These are phyloP conservation scores for Hemibagrus wyckioides DNA, from an alignment of 2,113 vertebrate genomes.

Conservation along the genomic window DNA sequence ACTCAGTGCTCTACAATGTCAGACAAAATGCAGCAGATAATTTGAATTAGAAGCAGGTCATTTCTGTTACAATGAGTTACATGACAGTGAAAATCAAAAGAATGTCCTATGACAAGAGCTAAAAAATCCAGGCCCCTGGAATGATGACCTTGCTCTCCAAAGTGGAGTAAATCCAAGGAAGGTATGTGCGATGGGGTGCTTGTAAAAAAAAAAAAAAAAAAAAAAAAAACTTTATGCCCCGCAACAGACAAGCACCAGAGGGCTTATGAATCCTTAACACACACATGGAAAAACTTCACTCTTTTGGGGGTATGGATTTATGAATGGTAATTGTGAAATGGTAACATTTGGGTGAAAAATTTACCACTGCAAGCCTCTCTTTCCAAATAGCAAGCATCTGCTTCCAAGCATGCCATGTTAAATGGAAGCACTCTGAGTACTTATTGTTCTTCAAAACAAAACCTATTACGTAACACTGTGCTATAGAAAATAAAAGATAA, in stretches of 20 bases:
- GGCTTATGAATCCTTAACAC: slow-evolving; percentile 1
- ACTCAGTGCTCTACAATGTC: neutral
- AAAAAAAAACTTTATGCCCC: slow-evolving; percentile 14
- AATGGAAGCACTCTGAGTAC: neutral
- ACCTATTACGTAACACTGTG: neutral
- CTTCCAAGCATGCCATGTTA: neutral
- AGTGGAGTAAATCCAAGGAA: neutral
- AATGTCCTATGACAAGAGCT: neutral
- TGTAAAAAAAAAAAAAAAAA: no score
- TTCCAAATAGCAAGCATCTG: slow-evolving; percentile 16
- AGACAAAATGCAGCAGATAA: neutral
- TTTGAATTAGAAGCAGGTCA: neutral
- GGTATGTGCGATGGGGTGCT: neutral
- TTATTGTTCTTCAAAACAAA: neutral
- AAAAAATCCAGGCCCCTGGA: neutral
- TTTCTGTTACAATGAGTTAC: neutral
- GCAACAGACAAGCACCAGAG: slow-evolving; percentile 16
- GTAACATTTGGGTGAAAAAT: neutral
- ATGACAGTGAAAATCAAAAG: neutral
- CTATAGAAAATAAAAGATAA: neutral
- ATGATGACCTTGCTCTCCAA: neutral
- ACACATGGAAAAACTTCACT: slow-evolving; percentile 11
- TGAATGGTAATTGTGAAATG: slow-evolving; percentile 7
- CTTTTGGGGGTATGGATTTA: slow-evolving; percentile 8
- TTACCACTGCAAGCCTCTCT: neutral